Evolutionary conservation across 2,888 invertebrate genomes (phyloP), one percentile per base, ranked within the genome.

Genomic region (Morinoia aosen): DNA sequence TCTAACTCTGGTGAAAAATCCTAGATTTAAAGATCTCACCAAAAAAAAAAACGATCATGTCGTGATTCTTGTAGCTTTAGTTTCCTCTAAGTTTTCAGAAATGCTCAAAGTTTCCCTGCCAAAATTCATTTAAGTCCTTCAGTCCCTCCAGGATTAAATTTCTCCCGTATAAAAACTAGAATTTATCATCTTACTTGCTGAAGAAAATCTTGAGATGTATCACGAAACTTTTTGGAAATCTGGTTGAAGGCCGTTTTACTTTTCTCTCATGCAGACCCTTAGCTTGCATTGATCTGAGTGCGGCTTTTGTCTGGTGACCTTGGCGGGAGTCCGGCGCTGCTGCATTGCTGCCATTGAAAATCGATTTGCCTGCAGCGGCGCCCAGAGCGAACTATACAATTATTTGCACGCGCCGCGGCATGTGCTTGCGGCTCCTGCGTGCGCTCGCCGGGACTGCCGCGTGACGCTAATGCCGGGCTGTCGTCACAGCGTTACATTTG

Each of bases 241-340:
- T 76, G 2, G 33, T 16, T 76, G 33, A 76, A 76, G 25, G 61
- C 19, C 7, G 10, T 48, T 76, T 76, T 3, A 76, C 33, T 33
- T 76, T 76, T 76, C 48, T 76, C 25, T 19, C 33, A 19, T 33
- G 76, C 25, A 8, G 76, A 33, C 12, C 76, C 33, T 76, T 16
- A 33, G 33, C 76, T 76, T 76, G 25, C 76, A 76, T 76, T 76
- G 76, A 76, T 76, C 76, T 76, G 76, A 76, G 76, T 76, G 76
- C 76, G 76, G 76, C 76, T 76, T 76, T 76, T 76, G 76, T 76
- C 76, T 76, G 76, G 76, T 76, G 76, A 76, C 76, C 76, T 76
- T 76, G 48, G 40, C 90, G 11, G 90, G 90, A 90, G 90, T 48
- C 48, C 16, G 90, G 39, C 90, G 40, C 40, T 40, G 90, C 48